These are phyloP conservation scores for Eutolmus rufibarbis DNA, from an alignment of 2,888 invertebrate species.

Conservation along the genomic window DNA sequence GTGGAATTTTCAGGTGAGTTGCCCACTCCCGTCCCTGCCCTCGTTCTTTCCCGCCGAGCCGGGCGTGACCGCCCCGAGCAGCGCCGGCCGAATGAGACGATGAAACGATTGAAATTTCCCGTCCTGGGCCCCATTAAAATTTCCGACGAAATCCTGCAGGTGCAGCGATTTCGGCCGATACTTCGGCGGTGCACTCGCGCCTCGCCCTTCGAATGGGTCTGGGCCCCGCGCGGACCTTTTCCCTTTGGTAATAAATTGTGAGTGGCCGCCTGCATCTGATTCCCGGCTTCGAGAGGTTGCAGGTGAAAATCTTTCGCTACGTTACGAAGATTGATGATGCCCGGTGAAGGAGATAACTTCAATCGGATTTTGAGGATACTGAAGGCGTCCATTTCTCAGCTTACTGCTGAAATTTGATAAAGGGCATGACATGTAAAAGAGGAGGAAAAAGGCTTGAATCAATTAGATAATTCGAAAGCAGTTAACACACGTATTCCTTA, in stretches of 20 bases:
- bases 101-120: neutral
- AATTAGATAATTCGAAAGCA: neutral
- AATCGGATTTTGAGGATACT: conserved; percentile 9
- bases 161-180: conserved; percentile 4
- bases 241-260: neutral
- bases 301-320: neutral
- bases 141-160: conserved; percentile 37
- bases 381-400: neutral
- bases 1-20: neutral
- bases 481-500: neutral
- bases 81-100: neutral
- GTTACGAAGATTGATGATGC: neutral
- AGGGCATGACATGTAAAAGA: neutral
- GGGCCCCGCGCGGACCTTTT: neutral
- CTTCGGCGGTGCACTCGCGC: neutral
- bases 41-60: neutral
- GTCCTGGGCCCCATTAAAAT: conserved; percentile 4
- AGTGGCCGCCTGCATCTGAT: conserved; percentile 16
- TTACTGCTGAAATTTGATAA: neutral
- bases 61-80: neutral
- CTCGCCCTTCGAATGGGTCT: neutral
- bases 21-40: neutral
- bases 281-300: neutral
- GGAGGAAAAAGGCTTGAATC: neutral
- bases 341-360: neutral